Conservation (phyloP, 2,113 vertebrate genomes). For the Nipponia nippon region DNA sequence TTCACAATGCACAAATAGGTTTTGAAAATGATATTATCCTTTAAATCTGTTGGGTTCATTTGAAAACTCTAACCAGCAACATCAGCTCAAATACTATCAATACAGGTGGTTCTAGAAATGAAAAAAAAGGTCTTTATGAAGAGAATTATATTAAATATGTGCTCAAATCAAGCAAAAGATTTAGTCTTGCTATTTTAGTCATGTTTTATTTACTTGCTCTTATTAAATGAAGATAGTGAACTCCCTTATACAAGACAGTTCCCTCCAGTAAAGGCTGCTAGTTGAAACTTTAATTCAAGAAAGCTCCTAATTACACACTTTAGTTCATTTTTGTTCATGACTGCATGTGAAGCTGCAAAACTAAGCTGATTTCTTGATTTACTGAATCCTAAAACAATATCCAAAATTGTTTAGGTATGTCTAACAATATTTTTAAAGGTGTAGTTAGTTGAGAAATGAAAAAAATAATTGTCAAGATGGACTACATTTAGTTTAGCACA, state of each 20-base stretch:
- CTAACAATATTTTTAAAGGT: background rate
- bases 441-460: background rate
- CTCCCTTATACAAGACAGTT: background rate
- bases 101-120: background rate
- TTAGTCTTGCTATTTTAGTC: background rate
- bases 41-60: background rate
- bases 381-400: background rate
- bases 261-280: background rate
- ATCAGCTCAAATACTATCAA: background rate
- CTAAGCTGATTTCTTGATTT: background rate
- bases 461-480: background rate
- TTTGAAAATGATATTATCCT: background rate
- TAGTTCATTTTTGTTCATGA: background rate
- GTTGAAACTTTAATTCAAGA: background rate
- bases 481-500: background rate
- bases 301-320: background rate
- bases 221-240: background rate
- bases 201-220: background rate
- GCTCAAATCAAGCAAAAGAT: background rate
- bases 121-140: background rate
- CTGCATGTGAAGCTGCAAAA: background rate
- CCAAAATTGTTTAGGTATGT: fast-evolving
- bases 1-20: background rate
- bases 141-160: background rate
- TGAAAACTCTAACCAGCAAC: background rate